Conservation (phyloP, 1,140 invertebrate genomes). For the Stegodyphus dumicola region DNA sequence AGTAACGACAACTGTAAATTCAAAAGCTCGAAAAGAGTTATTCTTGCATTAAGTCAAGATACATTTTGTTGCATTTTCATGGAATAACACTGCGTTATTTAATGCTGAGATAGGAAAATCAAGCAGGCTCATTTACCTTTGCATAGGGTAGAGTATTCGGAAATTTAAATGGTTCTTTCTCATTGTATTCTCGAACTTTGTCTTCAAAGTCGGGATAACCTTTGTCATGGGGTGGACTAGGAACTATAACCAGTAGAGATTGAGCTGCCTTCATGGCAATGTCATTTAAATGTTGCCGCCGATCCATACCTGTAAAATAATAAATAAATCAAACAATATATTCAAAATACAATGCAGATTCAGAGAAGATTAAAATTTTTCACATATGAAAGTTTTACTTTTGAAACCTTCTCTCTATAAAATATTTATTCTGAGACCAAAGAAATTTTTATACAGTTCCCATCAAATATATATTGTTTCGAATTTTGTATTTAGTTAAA, state of each 20-base stretch:
- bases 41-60: background rate
- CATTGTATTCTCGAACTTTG: conserved; percentile 82
- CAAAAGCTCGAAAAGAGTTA: background rate
- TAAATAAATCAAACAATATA: background rate
- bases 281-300: conserved; percentile 17
- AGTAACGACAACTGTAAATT: too few relatives aligned
- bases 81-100: too few relatives aligned
- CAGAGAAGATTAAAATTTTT: too few relatives aligned
- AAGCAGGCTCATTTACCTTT: conserved; percentile 3
- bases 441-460: too few relatives aligned
- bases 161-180: conserved; percentile 72
- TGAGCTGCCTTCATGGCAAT: conserved; percentile 71
- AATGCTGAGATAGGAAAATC: too few relatives aligned
- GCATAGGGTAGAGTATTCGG: conserved; percentile 45
- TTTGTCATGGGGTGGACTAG: conserved; percentile 80
- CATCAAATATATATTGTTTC: too few relatives aligned
- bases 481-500: too few relatives aligned
- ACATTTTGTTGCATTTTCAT: too few relatives aligned
- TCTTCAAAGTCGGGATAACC: conserved; percentile 80
- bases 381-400: too few relatives aligned
- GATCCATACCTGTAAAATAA: conserved; percentile 39
- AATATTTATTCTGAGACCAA: too few relatives aligned
- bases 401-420: too few relatives aligned
- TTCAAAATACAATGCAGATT: too few relatives aligned
- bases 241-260: conserved; percentile 86